Evolutionary conservation across 2,888 invertebrate species (phyloP).

Genomic region (Tetropium fuscum): DNA sequence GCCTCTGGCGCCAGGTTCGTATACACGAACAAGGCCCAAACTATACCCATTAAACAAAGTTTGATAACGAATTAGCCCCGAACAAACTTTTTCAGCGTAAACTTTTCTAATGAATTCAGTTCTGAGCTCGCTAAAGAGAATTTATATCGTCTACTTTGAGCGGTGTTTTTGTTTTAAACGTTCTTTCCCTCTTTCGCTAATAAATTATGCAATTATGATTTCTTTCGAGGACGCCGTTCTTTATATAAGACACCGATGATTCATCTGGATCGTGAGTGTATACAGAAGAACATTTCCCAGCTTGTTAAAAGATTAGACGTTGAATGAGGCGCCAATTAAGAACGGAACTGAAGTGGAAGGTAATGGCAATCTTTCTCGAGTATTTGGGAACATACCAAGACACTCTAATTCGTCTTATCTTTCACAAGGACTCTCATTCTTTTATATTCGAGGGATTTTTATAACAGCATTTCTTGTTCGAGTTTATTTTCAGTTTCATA

Average conservation of each 20-base stretch:
- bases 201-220: constrained; percentile 31
- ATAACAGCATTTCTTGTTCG: too few species aligned
- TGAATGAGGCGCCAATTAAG: constrained; percentile 15
- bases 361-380: not conserved
- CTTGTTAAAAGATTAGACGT: too few species aligned
- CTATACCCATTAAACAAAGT: constrained; percentile 53
- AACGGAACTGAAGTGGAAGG: constrained; percentile 2
- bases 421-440: too few species aligned
- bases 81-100: constrained; percentile 43
- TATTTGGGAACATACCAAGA: not conserved
- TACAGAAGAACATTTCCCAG: constrained; percentile 1
- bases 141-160: constrained; percentile 33
- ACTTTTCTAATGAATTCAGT: constrained; percentile 47
- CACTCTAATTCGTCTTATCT: too few species aligned
- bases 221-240: constrained; percentile 14
- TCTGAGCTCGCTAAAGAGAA: constrained; percentile 37
- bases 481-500: too few species aligned
- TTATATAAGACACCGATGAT: constrained; percentile 7
- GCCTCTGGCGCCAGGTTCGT: constrained; percentile 21
- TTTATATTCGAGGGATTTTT: too few species aligned
- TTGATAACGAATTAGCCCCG: constrained; percentile 44
- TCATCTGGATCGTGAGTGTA: constrained; percentile 1
- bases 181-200: constrained; percentile 32
- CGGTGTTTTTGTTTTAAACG: constrained; percentile 34
- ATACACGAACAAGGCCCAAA: constrained; percentile 34